Percentiles rank a stretch among this genome's conserved stretches.
Conservation (phyloP, 2,888 invertebrate genomes). For the Cosmia pyralina region DNA sequence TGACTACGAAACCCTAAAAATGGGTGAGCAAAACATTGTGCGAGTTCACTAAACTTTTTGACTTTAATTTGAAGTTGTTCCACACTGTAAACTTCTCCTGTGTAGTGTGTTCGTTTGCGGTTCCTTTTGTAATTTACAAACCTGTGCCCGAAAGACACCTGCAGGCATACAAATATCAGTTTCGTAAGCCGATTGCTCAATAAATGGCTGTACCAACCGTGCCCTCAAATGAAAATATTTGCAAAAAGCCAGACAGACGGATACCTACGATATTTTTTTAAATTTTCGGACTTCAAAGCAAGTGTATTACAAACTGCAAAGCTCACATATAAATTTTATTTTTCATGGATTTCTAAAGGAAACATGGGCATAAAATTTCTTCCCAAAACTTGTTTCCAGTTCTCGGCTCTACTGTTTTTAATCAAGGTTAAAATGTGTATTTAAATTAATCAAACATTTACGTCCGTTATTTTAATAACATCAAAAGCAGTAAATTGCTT, state of each 20-base stretch:
- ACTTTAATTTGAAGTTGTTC: neutral
- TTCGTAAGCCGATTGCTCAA: neutral
- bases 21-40: neutral
- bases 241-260: neutral
- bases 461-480: neutral
- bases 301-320: neutral
- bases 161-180: neutral
- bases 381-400: too few relatives aligned
- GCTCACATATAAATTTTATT: neutral
- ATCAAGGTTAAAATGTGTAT: slow-evolving; percentile 2
- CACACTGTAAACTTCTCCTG: neutral
- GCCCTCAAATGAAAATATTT: neutral
- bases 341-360: neutral
- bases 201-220: neutral
- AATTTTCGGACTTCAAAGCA: neutral
- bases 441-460: slow-evolving; percentile 7
- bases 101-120: neutral
- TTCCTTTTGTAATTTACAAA: neutral
- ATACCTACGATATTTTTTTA: neutral
- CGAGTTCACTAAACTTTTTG: neutral
- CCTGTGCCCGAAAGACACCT: too few relatives aligned
- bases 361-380: neutral
- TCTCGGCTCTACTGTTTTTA: neutral
- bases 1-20: too few relatives aligned
- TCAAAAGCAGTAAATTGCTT: neutral